Evolutionary conservation across 1,140 invertebrate species (phyloP).

Genomic region (Brachionus rubens): DNA sequence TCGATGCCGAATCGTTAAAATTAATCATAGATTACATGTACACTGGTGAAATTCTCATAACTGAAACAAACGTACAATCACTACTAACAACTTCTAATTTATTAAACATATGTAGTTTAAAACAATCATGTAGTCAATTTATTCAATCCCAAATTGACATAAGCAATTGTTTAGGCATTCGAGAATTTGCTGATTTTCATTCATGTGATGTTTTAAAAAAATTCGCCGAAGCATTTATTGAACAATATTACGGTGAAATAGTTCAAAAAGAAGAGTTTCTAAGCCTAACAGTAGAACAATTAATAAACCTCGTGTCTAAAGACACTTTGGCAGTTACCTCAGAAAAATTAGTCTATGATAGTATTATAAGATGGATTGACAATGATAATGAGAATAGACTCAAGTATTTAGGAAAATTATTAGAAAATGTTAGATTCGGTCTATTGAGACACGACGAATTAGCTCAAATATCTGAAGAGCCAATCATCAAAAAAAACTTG

Average conservation of each 20-base stretch:
- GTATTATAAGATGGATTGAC: conserved; percentile 29
- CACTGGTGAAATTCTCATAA: conserved; percentile 93
- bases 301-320: neutral
- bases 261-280: conserved; percentile 30
- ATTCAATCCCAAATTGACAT: conserved; percentile 23
- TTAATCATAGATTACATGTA: conserved; percentile 96
- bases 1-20: conserved; percentile 96
- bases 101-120: conserved; percentile 59
- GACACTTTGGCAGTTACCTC: conserved; percentile 19
- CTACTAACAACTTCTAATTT: conserved; percentile 91
- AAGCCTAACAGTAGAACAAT: neutral
- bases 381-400: neutral
- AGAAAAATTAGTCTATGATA: conserved; percentile 26
- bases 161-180: conserved; percentile 7
- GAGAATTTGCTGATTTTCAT: conserved; percentile 20
- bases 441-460: neutral
- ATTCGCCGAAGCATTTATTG: conserved; percentile 21
- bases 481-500: neutral
- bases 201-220: neutral
- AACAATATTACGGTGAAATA: conserved; percentile 20
- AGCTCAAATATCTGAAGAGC: neutral
- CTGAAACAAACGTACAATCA: conserved; percentile 95
- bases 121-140: conserved; percentile 26
- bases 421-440: conserved; percentile 22
- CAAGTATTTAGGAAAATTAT: conserved; percentile 21